Conservation (phyloP, 2,797 vertebrate species). For the Melanotaenia pygmaea region DNA sequence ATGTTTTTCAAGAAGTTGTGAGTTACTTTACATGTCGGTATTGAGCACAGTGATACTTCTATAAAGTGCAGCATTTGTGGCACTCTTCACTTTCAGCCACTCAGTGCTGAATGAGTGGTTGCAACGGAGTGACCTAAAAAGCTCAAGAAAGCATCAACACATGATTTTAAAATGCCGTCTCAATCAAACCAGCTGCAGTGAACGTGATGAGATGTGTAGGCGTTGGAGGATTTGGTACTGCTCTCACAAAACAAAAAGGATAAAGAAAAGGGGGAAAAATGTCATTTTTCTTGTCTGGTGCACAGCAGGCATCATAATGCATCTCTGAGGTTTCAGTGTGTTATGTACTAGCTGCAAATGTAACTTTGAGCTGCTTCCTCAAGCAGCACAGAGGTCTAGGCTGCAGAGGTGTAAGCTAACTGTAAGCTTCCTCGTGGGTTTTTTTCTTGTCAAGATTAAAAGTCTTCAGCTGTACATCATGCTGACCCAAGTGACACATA, state of each 20-base stretch:
- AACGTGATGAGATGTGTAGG: conserved; percentile 28
- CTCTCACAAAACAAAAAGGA: conserved; percentile 7
- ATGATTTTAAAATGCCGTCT: conserved; percentile 58
- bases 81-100: conserved; percentile 45
- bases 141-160: conserved; percentile 47
- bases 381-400: no score
- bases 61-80: conserved; percentile 35
- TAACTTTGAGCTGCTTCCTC: no score
- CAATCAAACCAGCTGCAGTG: conserved; percentile 33
- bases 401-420: no score
- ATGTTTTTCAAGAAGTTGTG: conserved; percentile 48
- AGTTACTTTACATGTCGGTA: conserved; percentile 62
- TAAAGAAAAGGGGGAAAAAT: neutral
- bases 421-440: no score
- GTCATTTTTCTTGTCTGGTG: neutral
- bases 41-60: conserved; percentile 35
- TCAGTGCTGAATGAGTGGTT: conserved; percentile 40
- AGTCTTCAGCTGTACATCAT: neutral
- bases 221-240: neutral
- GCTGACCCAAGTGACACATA: neutral
- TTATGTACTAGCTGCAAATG: neutral
- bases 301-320: neutral
- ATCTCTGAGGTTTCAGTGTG: neutral
- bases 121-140: conserved; percentile 62
- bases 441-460: no score